A percentile compares a stretch with the other conserved stretches of the same genome.
Evolutionary conservation across 37 sponge, comb jelly and placozoan genomes (phyloP).

Genomic region (Spongia lamella): DNA sequence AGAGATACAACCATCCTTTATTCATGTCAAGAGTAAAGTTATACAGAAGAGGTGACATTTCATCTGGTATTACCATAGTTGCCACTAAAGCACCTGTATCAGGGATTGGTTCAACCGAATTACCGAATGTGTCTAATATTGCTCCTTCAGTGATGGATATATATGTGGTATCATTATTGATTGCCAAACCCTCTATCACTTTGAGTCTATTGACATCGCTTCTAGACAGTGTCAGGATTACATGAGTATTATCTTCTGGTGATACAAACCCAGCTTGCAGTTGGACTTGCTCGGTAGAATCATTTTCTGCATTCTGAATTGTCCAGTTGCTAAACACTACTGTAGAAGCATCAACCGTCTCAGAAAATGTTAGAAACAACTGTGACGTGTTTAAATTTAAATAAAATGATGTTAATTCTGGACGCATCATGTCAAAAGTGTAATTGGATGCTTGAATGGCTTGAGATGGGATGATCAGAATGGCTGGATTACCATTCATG

Average conservation of each 20-base stretch:
- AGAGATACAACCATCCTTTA: constrained; percentile 50
- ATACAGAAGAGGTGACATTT: constrained; percentile 49
- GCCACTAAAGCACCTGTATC: constrained; percentile 32
- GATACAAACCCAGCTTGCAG: constrained; percentile 28
- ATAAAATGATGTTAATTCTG: constrained; percentile 41
- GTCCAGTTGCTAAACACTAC: constrained; percentile 41
- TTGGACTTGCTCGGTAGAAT: constrained; percentile 27
- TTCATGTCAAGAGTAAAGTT: constrained; percentile 66
- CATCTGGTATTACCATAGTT: constrained; percentile 45
- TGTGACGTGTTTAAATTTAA: constrained; percentile 71
- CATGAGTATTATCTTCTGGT: constrained; percentile 29
- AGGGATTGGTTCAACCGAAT: constrained; percentile 26
- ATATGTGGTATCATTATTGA: constrained; percentile 62
- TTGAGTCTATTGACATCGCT: constrained; percentile 74
- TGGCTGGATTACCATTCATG: constrained; percentile 55
- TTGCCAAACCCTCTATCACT: constrained; percentile 50
- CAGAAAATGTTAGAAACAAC: constrained; percentile 71
- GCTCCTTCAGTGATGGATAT: constrained; percentile 24
- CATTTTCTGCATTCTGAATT: constrained; percentile 9
- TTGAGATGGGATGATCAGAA: neutral
- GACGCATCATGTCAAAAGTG: constrained; percentile 31
- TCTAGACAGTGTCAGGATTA: constrained; percentile 49
- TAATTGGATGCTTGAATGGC: constrained; percentile 54
- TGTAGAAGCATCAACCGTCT: constrained; percentile 72
- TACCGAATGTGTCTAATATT: constrained; percentile 63